phyloP scores from a whole-genome alignment of 1,140 invertebrate genomes.

The Macrocentrus cingulum region DNA sequence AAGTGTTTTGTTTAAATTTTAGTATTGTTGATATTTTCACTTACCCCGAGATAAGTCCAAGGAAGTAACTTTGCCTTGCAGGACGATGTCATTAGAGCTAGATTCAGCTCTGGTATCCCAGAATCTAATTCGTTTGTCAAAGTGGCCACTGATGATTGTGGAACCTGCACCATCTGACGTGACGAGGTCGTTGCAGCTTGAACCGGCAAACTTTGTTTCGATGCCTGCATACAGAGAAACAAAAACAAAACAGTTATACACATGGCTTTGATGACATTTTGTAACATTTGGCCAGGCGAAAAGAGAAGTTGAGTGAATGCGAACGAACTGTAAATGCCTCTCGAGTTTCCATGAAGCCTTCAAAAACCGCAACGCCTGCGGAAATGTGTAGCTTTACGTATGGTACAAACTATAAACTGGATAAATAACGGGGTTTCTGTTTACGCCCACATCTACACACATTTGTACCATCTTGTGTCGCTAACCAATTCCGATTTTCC shows the following conservation, averaged over 20 bases:
- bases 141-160: constrained; percentile 95
- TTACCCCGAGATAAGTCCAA: constrained; percentile 89
- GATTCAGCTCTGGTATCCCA: constrained; percentile 90
- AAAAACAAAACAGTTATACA: constrained; percentile 26
- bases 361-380: constrained; percentile 36
- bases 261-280: constrained; percentile 8
- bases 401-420: constrained; percentile 35
- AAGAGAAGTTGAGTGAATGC: constrained; percentile 3
- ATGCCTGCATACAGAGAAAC: constrained; percentile 66
- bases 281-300: background rate
- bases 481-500: constrained; percentile 29
- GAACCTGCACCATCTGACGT: constrained; percentile 85
- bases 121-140: constrained; percentile 94
- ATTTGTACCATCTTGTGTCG: constrained; percentile 34
- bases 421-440: constrained; percentile 41
- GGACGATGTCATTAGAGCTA: constrained; percentile 78
- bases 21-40: no score
- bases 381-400: constrained; percentile 32
- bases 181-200: constrained; percentile 94
- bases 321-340: constrained; percentile 24
- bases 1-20: no score
- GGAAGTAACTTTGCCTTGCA: constrained; percentile 94
- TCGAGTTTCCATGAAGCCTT: constrained; percentile 31
- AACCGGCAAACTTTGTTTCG: constrained; percentile 95
- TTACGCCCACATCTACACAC: constrained; percentile 34